Percentiles rank a stretch among this genome's conserved stretches.
Evolutionary conservation across 2,113 vertebrate species (phyloP).

Genomic region (Aspidoscelis tigris): DNA sequence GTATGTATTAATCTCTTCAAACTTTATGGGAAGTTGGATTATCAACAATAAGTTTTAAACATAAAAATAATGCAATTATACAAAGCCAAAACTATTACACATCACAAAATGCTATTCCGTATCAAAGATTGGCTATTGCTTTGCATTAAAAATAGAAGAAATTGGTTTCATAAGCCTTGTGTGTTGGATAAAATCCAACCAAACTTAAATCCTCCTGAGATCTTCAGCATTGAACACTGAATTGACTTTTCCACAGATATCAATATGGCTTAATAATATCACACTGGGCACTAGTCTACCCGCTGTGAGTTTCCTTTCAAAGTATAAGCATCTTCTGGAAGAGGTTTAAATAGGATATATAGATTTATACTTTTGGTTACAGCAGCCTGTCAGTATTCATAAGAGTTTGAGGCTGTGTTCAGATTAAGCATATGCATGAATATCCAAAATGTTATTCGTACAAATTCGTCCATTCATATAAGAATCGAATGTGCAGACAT

Average conservation of each 20-base stretch:
- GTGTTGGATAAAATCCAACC: too few relatives aligned
- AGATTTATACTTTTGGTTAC: background rate
- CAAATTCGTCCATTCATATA: too few relatives aligned
- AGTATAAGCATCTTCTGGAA: background rate
- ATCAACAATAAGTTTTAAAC: slow-evolving; percentile 2
- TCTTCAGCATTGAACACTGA: background rate
- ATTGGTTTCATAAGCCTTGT: background rate
- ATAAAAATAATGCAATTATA: background rate
- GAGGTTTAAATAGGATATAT: background rate
- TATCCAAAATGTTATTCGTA: too few relatives aligned
- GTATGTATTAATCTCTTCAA: too few relatives aligned
- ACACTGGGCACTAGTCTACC: background rate
- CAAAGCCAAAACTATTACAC: slow-evolving; percentile 9
- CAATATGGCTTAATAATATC: background rate
- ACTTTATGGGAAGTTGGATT: background rate
- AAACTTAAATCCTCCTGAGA: background rate
- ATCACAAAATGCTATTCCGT: background rate
- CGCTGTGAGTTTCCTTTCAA: background rate
- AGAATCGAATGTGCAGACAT: too few relatives aligned
- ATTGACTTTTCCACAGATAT: background rate
- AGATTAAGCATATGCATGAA: too few relatives aligned
- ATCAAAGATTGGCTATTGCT: background rate
- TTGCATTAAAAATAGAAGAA: background rate
- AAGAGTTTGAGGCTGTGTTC: too few relatives aligned
- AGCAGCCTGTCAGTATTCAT: too few relatives aligned